A percentile compares a stretch with the other conserved stretches of the same genome.
These are phyloP conservation scores for Malaclemys terrapin DNA, from an alignment of 2,113 vertebrate genomes.

Conservation along the genomic window DNA sequence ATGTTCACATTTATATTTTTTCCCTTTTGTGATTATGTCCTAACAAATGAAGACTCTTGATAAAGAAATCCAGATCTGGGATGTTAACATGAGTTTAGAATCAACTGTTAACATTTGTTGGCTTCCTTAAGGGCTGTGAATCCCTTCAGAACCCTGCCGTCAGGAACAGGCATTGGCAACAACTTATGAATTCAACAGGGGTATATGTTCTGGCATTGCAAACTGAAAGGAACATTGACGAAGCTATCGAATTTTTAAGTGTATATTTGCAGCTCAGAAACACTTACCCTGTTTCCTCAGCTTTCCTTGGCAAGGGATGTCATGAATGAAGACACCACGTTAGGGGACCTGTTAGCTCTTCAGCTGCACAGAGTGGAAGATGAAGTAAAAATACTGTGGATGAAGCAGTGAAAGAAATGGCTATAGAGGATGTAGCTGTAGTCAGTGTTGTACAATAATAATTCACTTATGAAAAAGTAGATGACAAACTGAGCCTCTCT, in stretches of 20 bases:
- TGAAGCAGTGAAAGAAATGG: conserved; percentile 84
- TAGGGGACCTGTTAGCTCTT: conserved; percentile 80
- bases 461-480: background rate
- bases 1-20: background rate
- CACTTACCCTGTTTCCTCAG: background rate
- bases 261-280: background rate
- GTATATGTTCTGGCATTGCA: conserved; percentile 58
- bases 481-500: background rate
- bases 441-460: background rate
- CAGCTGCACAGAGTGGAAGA: conserved; percentile 83
- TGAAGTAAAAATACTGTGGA: conserved; percentile 85
- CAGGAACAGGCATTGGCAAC: conserved; percentile 80
- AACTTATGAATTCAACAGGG: conserved; percentile 81
- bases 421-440: conserved; percentile 77
- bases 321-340: conserved; percentile 76
- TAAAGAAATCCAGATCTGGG: conserved; percentile 80
- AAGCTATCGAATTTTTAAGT: background rate
- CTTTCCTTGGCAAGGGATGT: conserved; percentile 77
- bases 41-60: conserved; percentile 84
- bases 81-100: conserved; percentile 76
- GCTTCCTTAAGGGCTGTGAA: conserved; percentile 83
- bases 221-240: background rate
- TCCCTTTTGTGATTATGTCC: conserved; percentile 1
- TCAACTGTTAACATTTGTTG: conserved; percentile 79
- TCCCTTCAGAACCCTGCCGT: conserved; percentile 78